These are phyloP conservation scores for Allacma fusca DNA, from an alignment of 2,888 invertebrate species.

Conservation along the genomic window DNA sequence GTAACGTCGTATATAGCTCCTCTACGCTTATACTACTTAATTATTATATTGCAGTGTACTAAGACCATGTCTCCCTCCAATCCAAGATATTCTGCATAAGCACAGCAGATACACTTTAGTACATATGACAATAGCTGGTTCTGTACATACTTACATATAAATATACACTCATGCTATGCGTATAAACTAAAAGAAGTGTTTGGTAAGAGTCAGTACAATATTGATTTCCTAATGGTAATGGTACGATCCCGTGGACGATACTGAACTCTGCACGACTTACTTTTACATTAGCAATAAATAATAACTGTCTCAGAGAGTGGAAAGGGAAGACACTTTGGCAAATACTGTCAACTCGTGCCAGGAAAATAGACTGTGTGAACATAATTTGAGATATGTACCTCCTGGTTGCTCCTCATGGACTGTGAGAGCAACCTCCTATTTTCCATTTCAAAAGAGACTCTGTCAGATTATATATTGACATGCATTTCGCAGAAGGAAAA, in stretches of 20 bases:
- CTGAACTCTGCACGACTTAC: conserved; percentile 6
- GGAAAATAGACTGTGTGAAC: neutral
- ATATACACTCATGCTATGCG: no score
- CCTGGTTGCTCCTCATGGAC: no score
- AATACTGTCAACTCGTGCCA: neutral
- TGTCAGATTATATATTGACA: neutral
- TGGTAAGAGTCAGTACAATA: neutral
- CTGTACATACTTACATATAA: no score
- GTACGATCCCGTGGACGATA: neutral
- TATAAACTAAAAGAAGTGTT: no score
- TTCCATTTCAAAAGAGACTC: neutral
- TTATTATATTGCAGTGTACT: no score
- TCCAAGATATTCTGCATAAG: no score
- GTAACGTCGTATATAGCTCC: no score
- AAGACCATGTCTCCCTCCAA: no score
- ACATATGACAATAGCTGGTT: no score
- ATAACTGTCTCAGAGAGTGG: neutral
- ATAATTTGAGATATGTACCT: no score
- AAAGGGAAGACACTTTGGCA: conserved; percentile 1
- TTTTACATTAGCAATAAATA: neutral
- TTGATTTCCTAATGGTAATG: neutral
- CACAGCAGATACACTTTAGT: no score
- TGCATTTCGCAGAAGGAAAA: neutral
- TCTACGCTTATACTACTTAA: no score
- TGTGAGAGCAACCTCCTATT: neutral